Evolutionary conservation across 2,888 invertebrate genomes (phyloP), one percentile per base, ranked within the genome.

Genomic region (Alitta virens): DNA sequence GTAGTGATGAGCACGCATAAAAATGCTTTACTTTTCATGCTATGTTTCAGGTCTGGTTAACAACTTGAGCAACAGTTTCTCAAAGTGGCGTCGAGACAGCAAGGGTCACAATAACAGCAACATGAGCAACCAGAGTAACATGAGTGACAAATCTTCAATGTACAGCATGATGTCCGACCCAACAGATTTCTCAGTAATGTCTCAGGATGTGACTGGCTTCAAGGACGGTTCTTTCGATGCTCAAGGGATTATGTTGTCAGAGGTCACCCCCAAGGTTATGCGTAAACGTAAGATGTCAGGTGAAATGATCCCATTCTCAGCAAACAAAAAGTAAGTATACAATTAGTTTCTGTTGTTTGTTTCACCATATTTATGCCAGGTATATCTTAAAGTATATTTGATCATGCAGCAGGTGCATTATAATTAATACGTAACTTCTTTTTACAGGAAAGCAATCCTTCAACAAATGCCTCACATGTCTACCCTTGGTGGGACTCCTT

Each of bases 391-490:
- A 40, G 16, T 14, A 40, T 40, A 12, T 40, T 40, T 40, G 12
- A 40, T 14, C n/a, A 40, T 12, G 42, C 42, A 16, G 42, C 42
- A 40, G 42, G 49, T 23, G 3, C 49, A 49, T 23, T 5, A 9
- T 23, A 49, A 18, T 49, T 18, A 33, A 7, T 33, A 33, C 12
- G 33, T 33, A 33, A 33, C 7, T 33, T 21, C n/a, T 42, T 5
- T 57, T 24, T 70, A 9, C 66, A 79, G 79, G 68, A 75, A 78
- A 68, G 78, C 78, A 9, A 78, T 79, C 57, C 60, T 79, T 38
- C 73, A 75, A 57, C 70, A 75, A 43, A 69, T 79, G 56, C 78
- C 79, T 1, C 74, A 77, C 42, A 72, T 71, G 50, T 70, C 76
- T 5, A 66, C 74, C 1, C 65, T 78, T 25, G 33, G 33, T 33